Evolutionary conservation across 2,888 invertebrate genomes (phyloP).

Genomic region (Papilio protenor): DNA sequence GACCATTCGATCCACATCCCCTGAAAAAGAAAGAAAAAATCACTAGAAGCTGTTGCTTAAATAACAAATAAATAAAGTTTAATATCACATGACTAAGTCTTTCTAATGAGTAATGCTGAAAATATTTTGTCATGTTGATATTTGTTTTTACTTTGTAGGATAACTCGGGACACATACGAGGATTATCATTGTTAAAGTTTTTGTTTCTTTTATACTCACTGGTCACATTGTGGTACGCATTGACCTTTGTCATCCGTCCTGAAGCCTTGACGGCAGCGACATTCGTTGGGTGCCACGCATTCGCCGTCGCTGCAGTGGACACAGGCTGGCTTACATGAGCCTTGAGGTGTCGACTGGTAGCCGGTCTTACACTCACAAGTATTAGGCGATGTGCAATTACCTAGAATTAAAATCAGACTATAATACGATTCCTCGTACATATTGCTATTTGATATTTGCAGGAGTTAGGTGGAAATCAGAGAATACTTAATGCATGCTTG

Average conservation of each 20-base stretch:
- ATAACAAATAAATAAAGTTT: too few species aligned
- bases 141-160: too few species aligned
- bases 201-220: constrained; percentile 61
- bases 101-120: too few species aligned
- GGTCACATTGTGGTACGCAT: constrained; percentile 66
- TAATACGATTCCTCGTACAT: neutral
- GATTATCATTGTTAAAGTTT: too few species aligned
- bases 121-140: too few species aligned
- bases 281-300: constrained; percentile 79
- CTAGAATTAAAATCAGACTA: constrained; percentile 48
- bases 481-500: neutral
- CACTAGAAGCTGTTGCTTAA: too few species aligned
- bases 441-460: neutral
- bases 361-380: constrained; percentile 85
- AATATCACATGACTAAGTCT: too few species aligned
- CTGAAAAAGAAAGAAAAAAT: constrained; percentile 61
- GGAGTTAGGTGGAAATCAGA: neutral
- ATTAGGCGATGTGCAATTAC: constrained; percentile 83
- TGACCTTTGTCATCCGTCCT: constrained; percentile 54
- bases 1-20: constrained; percentile 74
- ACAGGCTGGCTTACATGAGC: constrained; percentile 74
- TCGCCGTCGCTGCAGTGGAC: constrained; percentile 72
- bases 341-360: constrained; percentile 69
- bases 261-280: constrained; percentile 71
- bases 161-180: too few species aligned